Evolutionary conservation across 2,113 vertebrate genomes (phyloP), one percentile per base, ranked within the genome.

Genomic region (Potamarius usumacintae): DNA sequence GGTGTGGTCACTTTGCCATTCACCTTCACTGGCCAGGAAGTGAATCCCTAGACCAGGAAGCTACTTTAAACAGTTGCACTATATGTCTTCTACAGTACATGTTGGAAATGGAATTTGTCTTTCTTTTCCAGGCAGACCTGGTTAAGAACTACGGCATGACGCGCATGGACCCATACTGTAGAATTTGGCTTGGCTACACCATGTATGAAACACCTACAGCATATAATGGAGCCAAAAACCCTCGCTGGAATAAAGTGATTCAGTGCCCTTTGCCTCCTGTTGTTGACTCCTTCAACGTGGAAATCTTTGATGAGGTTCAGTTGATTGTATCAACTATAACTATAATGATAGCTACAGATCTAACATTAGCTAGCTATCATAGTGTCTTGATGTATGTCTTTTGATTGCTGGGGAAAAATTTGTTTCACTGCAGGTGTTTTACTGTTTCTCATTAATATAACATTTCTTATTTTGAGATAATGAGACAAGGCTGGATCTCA

Each of bases 261-360:
- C 42, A 42, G 42, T 42, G 42, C 42, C 42, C 42, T 42, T 96
- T 99, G 48, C 98, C 98, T 0, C 98, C 97, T 0, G 97, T 97
- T 0, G 97, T 99, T 83, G 98, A 99, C 90, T 98, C 98, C 0
- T 99, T 99, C 93, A 99, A 99, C 92, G 93, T 99, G 90, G 98
- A 99, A 94, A 98, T 99, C 92, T 99, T 99, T 60, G 98, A 99
- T 86, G 98, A 99, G 98, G 98, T 99, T 79, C 94, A 95, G 18
- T 25, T 5, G 20, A 77, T 53, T 20, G 2, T 22, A 34, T 50
- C 10, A n/a, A 7, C 50, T 53, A 25, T 53, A 1, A 53, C 48
- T 42, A 42, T 42, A 42, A 42, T 42, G 10, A n/a, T 14, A 6
- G 22, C 48, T 0, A n/a, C 48, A 77, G 15, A 34, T 52, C 1